Conservation (phyloP, 1,140 invertebrate species). For the Anastrepha ludens region DNA sequence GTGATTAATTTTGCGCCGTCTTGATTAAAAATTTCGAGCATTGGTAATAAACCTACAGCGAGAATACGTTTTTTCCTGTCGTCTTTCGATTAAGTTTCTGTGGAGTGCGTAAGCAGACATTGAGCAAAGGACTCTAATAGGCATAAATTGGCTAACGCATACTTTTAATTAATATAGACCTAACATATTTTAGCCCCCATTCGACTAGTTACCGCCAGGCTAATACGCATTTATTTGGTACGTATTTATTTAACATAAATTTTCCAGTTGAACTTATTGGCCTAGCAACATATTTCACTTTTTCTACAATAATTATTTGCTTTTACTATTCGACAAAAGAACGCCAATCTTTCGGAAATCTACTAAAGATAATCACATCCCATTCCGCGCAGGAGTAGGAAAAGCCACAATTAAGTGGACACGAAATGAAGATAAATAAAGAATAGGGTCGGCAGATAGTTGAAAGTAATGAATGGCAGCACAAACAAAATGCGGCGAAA, state of each 20-base stretch:
- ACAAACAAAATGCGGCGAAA: neutral
- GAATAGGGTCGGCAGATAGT: neutral
- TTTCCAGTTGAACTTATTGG: neutral
- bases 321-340: neutral
- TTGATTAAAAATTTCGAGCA: too few species aligned
- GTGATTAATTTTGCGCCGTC: too few species aligned
- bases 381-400: neutral
- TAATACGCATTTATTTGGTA: neutral
- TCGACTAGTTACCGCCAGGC: too few species aligned
- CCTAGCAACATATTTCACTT: neutral
- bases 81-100: too few species aligned
- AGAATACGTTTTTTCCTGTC: too few species aligned
- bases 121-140: too few species aligned
- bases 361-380: neutral
- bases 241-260: neutral
- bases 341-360: neutral
- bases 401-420: neutral
- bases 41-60: too few species aligned
- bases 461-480: neutral
- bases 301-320: neutral
- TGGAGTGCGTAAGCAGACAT: too few species aligned
- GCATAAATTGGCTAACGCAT: too few species aligned
- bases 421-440: neutral
- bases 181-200: too few species aligned
- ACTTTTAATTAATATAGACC: too few species aligned